Percentiles rank a stretch among this genome's conserved stretches.
Evolutionary conservation across 1,140 invertebrate genomes (phyloP).

Genomic region (Campodea augens): DNA sequence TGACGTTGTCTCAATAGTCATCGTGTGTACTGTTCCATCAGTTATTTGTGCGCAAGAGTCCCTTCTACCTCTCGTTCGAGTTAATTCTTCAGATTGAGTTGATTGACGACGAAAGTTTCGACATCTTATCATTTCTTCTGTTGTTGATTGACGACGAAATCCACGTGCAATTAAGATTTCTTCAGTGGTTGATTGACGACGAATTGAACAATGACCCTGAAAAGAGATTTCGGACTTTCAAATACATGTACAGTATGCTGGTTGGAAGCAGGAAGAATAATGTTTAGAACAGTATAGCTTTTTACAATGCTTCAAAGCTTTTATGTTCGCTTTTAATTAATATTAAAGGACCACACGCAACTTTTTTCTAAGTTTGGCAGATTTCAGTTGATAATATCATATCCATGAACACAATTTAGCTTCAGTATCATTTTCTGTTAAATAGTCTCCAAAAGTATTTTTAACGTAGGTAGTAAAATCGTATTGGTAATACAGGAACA

Average conservation of each 20-base stretch:
- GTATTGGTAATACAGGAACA: too few species aligned
- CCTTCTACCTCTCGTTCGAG: constrained; percentile 48
- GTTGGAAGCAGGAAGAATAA: too few species aligned
- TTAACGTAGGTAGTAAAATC: too few species aligned
- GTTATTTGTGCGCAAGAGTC: constrained; percentile 77
- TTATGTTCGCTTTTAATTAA: too few species aligned
- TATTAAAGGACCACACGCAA: too few species aligned
- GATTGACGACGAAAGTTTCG: constrained; percentile 54
- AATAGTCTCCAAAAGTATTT: too few species aligned
- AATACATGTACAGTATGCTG: not conserved
- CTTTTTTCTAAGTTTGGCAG: too few species aligned
- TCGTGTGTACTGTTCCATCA: constrained; percentile 75
- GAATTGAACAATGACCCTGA: constrained; percentile 28
- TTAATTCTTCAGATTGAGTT: constrained; percentile 26
- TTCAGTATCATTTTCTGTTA: too few species aligned
- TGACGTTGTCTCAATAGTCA: constrained; percentile 79
- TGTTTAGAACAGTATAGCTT: too few species aligned
- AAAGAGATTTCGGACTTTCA: not conserved
- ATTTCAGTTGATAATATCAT: too few species aligned
- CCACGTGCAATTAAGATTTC: constrained; percentile 77
- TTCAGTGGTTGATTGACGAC: constrained; percentile 73
- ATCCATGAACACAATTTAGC: too few species aligned
- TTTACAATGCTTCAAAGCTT: too few species aligned
- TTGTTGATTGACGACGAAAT: constrained; percentile 71
- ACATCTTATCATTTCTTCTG: constrained; percentile 78